These are phyloP conservation scores for Nothobranchius kuhntae DNA, from an alignment of 2,113 vertebrate species.

Conservation along the genomic window DNA sequence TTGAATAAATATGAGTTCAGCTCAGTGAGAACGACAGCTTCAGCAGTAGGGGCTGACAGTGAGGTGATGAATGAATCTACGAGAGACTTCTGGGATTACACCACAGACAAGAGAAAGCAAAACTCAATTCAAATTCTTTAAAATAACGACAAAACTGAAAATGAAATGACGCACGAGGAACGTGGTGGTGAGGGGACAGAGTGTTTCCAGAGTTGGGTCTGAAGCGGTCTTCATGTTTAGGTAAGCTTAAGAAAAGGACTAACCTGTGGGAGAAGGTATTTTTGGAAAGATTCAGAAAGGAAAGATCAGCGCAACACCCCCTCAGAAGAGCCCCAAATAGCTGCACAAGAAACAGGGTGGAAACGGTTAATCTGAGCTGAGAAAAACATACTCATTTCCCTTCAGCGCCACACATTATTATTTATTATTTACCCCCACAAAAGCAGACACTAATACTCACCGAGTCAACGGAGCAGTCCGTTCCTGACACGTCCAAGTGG, in stretches of 20 bases:
- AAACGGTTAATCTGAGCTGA: slow-evolving; percentile 51
- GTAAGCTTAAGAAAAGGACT: slow-evolving; percentile 54
- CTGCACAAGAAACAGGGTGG: slow-evolving; percentile 71
- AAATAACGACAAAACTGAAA: slow-evolving; percentile 9
- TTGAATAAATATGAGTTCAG: slow-evolving; percentile 31
- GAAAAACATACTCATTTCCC: slow-evolving; percentile 2
- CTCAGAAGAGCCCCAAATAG: slow-evolving; percentile 86
- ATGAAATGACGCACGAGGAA: not conserved
- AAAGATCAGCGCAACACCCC: slow-evolving; percentile 87
- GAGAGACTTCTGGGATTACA: slow-evolving; percentile 57
- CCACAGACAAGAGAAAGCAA: slow-evolving; percentile 41
- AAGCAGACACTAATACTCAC: slow-evolving; percentile 72
- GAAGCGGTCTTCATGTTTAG: slow-evolving; percentile 23
- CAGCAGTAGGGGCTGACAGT: slow-evolving; percentile 23
- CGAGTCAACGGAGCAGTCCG: slow-evolving; percentile 86
- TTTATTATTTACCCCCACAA: not conserved
- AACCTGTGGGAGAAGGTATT: slow-evolving; percentile 88
- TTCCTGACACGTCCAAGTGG: slow-evolving; percentile 88
- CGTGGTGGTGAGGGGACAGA: slow-evolving; percentile 14
- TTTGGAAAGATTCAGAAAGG: slow-evolving; percentile 87
- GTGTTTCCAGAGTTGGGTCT: slow-evolving; percentile 24
- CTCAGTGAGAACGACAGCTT: slow-evolving; percentile 29
- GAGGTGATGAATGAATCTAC: slow-evolving; percentile 7
- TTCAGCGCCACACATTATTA: not conserved
- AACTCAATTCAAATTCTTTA: slow-evolving; percentile 49